phyloP scores from a whole-genome alignment of 2,113 vertebrate genomes.

The Orientallactaga bullata region DNA sequence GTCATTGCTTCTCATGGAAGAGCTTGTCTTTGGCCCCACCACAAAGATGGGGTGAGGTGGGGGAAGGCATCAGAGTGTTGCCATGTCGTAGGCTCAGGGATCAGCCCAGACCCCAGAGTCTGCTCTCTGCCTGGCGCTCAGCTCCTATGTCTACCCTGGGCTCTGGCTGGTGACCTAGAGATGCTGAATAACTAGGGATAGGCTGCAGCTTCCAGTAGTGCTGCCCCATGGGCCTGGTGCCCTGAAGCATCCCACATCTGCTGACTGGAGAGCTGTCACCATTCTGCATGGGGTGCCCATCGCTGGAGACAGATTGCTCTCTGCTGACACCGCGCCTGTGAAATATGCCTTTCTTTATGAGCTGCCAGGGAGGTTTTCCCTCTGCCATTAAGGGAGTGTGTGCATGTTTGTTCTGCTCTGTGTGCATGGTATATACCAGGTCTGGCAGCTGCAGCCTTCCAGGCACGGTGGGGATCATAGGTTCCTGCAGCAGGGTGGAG shows the following conservation, averaged over 20 bases:
- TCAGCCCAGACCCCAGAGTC: neutral
- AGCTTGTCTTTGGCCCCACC: too few relatives aligned
- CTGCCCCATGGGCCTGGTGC: neutral
- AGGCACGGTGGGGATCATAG: neutral
- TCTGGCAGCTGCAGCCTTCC: neutral
- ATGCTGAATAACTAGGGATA: neutral
- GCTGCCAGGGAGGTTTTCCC: conserved; percentile 1
- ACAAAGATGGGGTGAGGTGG: too few relatives aligned
- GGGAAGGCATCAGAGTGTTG: too few relatives aligned
- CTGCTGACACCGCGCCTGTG: neutral
- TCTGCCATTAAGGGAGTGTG: fast-evolving
- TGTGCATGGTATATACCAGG: fast-evolving
- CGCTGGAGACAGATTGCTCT: neutral
- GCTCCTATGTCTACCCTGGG: neutral
- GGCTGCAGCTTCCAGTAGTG: neutral
- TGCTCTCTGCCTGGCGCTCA: neutral
- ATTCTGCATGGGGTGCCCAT: neutral
- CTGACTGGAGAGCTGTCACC: neutral
- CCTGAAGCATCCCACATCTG: fast-evolving
- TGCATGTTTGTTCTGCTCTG: fast-evolving
- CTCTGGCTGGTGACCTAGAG: neutral
- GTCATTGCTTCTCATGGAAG: too few relatives aligned
- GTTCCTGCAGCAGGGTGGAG: fast-evolving
- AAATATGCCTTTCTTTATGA: neutral
- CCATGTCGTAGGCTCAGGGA: neutral